Percentiles rank a stretch among this genome's conserved stretches.
Evolutionary conservation across 2,113 vertebrate species (phyloP).

Genomic region (Phaethon lepturus): DNA sequence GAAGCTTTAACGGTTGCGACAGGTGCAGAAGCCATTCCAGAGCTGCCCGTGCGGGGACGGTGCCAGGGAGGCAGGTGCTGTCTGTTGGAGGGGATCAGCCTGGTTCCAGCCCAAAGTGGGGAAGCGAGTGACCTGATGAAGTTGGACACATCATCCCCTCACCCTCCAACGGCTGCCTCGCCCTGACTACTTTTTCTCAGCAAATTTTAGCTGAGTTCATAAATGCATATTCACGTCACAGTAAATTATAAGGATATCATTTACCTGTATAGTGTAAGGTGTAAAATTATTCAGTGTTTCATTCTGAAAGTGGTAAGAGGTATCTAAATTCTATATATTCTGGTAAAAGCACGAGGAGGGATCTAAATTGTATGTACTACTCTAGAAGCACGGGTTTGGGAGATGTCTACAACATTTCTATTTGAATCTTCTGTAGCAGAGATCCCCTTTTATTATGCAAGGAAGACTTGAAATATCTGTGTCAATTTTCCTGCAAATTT

Average conservation of each 20-base stretch:
- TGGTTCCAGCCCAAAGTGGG: neutral
- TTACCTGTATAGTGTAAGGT: neutral
- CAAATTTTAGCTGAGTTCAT: neutral
- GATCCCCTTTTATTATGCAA: neutral
- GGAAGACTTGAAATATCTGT: neutral
- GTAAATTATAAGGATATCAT: neutral
- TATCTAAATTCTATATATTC: neutral
- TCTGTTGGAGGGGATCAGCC: neutral
- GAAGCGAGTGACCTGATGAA: neutral
- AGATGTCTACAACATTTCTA: neutral
- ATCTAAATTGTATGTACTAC: neutral
- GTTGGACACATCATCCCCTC: too few relatives aligned
- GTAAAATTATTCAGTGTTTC: constrained; percentile 21
- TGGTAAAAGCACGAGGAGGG: neutral
- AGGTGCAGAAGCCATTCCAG: constrained; percentile 5
- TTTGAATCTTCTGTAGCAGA: neutral
- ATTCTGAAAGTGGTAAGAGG: constrained; percentile 1
- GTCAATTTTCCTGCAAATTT: neutral
- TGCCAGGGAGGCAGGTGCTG: constrained; percentile 62
- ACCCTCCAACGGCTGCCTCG: neutral
- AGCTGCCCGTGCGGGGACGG: neutral
- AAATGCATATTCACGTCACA: neutral
- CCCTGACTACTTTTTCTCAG: neutral
- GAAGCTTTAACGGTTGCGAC: neutral
- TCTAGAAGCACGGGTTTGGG: neutral